Evolutionary conservation across 2,888 invertebrate species (phyloP).

Genomic region (Choreutis nemorana): DNA sequence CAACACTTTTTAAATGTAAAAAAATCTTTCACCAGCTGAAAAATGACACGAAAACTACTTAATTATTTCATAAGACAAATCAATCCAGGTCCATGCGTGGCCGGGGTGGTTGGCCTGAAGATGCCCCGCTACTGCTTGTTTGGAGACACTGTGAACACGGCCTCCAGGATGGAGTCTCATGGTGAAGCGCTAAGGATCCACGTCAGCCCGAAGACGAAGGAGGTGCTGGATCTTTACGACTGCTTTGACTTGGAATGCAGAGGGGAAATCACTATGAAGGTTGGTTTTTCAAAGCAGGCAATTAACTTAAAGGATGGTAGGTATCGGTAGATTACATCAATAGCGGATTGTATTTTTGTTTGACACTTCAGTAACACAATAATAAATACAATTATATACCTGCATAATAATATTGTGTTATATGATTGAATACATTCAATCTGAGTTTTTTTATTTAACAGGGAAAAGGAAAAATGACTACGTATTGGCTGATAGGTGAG

Average conservation of each 20-base stretch:
- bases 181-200: constrained; percentile 91
- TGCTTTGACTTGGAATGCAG: constrained; percentile 84
- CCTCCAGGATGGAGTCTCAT: constrained; percentile 90
- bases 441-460: constrained; percentile 32
- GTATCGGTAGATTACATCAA: background rate
- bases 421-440: background rate
- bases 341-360: background rate
- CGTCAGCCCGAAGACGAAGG: constrained; percentile 89
- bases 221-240: constrained; percentile 83
- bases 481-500: constrained; percentile 88
- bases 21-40: background rate
- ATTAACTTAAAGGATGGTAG: background rate
- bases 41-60: background rate
- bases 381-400: background rate
- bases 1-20: background rate
- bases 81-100: constrained; percentile 76
- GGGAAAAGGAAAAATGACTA: constrained; percentile 90
- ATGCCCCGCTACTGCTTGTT: constrained; percentile 96
- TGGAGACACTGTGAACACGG: constrained; percentile 92
- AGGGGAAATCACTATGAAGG: constrained; percentile 93
- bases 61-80: too few species aligned
- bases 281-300: constrained; percentile 28
- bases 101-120: constrained; percentile 91
- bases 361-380: background rate
- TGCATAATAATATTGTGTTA: background rate